Evolutionary conservation across 2,113 vertebrate species (phyloP), one percentile per base, ranked within the genome.

Genomic region (Pedionomus torquatus): DNA sequence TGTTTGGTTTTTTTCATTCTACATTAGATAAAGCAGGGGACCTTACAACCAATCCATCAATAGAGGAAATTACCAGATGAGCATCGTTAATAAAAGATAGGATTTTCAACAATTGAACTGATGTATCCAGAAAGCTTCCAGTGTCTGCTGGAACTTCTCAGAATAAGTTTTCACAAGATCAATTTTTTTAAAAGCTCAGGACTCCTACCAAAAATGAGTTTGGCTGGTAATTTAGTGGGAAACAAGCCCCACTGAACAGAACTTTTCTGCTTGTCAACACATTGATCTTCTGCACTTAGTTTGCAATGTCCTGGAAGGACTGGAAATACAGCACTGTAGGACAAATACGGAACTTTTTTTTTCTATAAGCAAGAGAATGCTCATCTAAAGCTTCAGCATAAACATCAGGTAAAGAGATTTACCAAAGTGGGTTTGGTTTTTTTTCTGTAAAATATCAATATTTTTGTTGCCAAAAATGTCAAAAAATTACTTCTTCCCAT

Each of bases 331-430:
- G 46, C 49, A 95, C 35, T 74, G 54, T 18, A 77, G 48, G 41
- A 94, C 76, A 94, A 90, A 93, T 89, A 93, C 39, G 74, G 82
- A 94, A 95, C 80, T 63, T 46, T 46, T 46, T 46, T 57, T 95
- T 91, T 76, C 86, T 54, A 44, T 87, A 93, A 70, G 75, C 54
- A 84, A 93, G 70, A 78, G 61, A 89, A 78, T 58, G 75, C 68
- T 95, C 43, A 86, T 52, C 76, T 90, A 82, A 95, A 95, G 83
- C 54, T 82, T 96, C 83, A 94, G 37, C 87, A 84, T 48, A 93
- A 61, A 82, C 37, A 70, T 54, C 63, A 94, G 68, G 46, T 75
- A 92, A 83, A 81, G 72, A 84, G 75, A 79, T 70, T 77, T 60
- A 93, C 16, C 43, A 78, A 96, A 93, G 48, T 74, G 92, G 21